Conservation (phyloP, 2,113 vertebrate species). For the Shinisaurus crocodilurus region DNA sequence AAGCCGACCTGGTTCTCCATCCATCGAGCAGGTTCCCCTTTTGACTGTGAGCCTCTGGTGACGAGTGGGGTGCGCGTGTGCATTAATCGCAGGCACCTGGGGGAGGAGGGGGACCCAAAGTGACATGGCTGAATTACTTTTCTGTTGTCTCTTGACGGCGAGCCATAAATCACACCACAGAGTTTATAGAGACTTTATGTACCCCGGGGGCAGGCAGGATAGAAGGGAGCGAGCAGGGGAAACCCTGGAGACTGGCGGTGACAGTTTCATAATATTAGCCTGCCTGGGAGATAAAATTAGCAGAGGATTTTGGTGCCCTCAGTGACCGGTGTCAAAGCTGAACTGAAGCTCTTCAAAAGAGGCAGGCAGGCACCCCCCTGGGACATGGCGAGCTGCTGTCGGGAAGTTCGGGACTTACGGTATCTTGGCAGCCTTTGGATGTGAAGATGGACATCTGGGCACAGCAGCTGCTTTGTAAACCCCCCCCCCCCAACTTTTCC, state of each 20-base stretch:
- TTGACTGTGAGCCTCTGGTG: neutral
- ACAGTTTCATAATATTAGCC: neutral
- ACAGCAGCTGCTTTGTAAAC: too few species aligned
- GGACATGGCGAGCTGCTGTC: too few species aligned
- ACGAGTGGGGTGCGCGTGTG: neutral
- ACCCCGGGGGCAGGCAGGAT: neutral
- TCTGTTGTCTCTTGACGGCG: neutral
- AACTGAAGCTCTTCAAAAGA: neutral
- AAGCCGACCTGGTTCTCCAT: neutral
- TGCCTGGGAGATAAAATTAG: neutral
- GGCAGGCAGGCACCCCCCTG: neutral
- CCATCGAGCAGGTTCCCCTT: neutral
- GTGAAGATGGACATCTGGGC: neutral
- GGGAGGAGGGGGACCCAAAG: neutral
- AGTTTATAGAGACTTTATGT: constrained; percentile 1
- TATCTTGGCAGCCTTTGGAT: neutral
- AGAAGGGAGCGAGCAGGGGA: neutral
- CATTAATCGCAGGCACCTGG: neutral
- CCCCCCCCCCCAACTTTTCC: too few species aligned
- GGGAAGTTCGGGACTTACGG: neutral
- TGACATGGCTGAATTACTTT: neutral
- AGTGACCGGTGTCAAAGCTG: too few species aligned
- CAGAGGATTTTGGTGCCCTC: neutral
- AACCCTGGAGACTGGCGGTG: too few species aligned
- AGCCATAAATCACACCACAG: neutral